A percentile compares a stretch with the other conserved stretches of the same genome.
phyloP scores from a whole-genome alignment of 2,888 invertebrate species.

The Bedellia somnulentella region DNA sequence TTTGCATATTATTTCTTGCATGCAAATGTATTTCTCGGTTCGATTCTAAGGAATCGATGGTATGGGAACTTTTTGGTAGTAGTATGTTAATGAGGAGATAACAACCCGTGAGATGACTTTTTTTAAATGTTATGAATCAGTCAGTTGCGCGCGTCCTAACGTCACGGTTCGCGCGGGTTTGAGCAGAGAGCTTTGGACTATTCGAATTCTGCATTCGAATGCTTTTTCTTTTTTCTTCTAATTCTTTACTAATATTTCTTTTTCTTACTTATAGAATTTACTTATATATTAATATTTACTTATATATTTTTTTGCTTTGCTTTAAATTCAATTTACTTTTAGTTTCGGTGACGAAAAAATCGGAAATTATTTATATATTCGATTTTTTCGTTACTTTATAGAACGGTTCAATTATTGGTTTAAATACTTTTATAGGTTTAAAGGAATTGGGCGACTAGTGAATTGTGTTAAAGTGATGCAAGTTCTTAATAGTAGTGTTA shows the following conservation, averaged over 20 bases:
- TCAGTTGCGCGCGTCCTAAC: slow-evolving; percentile 53
- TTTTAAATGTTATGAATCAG: slow-evolving; percentile 37
- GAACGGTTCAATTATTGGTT: too few relatives aligned
- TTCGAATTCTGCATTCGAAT: slow-evolving; percentile 10
- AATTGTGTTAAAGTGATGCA: too few relatives aligned
- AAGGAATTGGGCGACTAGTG: too few relatives aligned
- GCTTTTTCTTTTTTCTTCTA: too few relatives aligned
- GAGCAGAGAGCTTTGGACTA: slow-evolving; percentile 11
- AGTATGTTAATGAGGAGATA: slow-evolving; percentile 51
- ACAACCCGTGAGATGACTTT: slow-evolving; percentile 22
- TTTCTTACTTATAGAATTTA: slow-evolving; percentile 1
- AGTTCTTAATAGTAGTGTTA: too few relatives aligned
- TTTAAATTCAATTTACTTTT: too few relatives aligned
- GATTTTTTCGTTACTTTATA: too few relatives aligned
- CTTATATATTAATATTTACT: too few relatives aligned
- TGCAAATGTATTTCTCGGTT: slow-evolving; percentile 37
- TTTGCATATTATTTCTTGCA: slow-evolving; percentile 53
- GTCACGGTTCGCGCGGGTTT: slow-evolving; percentile 23
- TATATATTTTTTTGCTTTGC: too few relatives aligned
- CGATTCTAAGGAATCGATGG: slow-evolving; percentile 26
- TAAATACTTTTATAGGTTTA: too few relatives aligned
- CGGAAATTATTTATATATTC: too few relatives aligned
- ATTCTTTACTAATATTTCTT: neutral
- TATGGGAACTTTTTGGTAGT: slow-evolving; percentile 36
- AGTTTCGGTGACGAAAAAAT: too few relatives aligned